phyloP scores from a whole-genome alignment of 2,888 invertebrate species.

The Cheiracanthium punctorium region DNA sequence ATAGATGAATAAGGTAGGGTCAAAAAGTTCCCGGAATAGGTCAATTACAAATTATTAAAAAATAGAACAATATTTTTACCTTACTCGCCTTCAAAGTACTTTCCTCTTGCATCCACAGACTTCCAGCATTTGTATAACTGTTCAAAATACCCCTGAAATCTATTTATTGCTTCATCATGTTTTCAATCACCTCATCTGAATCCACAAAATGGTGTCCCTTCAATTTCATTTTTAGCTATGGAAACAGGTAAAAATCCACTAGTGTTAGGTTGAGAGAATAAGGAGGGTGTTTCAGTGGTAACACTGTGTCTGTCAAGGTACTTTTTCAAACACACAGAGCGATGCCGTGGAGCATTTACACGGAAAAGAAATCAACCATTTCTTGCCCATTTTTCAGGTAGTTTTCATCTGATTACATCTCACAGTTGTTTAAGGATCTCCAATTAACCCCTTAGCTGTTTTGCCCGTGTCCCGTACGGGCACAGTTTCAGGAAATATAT shows the following conservation, averaged over 20 bases:
- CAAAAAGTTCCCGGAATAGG: neutral
- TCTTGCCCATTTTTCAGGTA: neutral
- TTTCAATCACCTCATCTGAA: constrained; percentile 4
- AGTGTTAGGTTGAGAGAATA: neutral
- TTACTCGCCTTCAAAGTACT: constrained; percentile 16
- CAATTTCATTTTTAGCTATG: constrained; percentile 29
- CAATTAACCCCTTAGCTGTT: too few species aligned
- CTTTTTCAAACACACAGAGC: neutral
- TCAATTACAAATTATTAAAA: too few species aligned
- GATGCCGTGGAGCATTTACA: too few species aligned
- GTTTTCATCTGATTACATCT: too few species aligned
- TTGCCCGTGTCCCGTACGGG: too few species aligned
- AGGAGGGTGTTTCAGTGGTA: constrained; percentile 3
- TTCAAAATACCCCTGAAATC: neutral
- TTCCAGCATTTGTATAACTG: constrained; percentile 1
- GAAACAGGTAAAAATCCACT: constrained; percentile 21
- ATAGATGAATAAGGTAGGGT: neutral
- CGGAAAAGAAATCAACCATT: too few species aligned
- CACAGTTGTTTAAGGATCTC: too few species aligned
- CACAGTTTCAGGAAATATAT: too few species aligned
- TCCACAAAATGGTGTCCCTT: constrained; percentile 11
- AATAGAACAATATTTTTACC: constrained; percentile 1
- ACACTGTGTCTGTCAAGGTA: constrained; percentile 13
- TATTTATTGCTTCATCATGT: neutral
- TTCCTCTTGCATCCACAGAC: neutral